Percentiles rank a stretch among this genome's conserved stretches.
These are phyloP conservation scores for Acipenser oxyrinchus DNA, from an alignment of 2,797 vertebrate genomes.

Conservation along the genomic window DNA sequence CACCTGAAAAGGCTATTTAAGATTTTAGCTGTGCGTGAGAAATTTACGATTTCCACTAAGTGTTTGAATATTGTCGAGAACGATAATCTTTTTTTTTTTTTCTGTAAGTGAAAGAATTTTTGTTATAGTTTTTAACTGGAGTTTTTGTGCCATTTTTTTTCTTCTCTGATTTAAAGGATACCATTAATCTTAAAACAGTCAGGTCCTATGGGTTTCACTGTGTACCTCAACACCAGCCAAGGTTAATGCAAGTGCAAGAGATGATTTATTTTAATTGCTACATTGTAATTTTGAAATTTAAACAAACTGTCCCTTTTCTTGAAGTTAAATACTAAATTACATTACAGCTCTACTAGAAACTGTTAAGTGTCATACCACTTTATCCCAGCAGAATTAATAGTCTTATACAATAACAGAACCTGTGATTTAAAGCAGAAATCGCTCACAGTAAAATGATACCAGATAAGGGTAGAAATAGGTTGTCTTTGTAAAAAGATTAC, in stretches of 20 bases:
- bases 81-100: conserved; percentile 35
- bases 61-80: conserved; percentile 42
- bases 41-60: conserved; percentile 37
- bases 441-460: conserved; percentile 21
- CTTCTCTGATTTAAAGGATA: conserved; percentile 38
- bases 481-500: conserved; percentile 14
- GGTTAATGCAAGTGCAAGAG: conserved; percentile 62
- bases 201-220: conserved; percentile 39
- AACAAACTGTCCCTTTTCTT: conserved; percentile 60
- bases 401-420: conserved; percentile 25
- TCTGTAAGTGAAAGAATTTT: conserved; percentile 35
- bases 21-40: conserved; percentile 32
- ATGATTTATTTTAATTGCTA: conserved; percentile 68
- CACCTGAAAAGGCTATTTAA: conserved; percentile 35
- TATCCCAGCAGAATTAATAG: conserved; percentile 32
- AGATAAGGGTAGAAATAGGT: conserved; percentile 9
- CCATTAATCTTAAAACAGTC: conserved; percentile 54
- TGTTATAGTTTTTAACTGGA: conserved; percentile 35
- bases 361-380: conserved; percentile 40
- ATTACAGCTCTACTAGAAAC: conserved; percentile 47
- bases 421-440: conserved; percentile 32
- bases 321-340: conserved; percentile 47
- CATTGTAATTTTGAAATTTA: conserved; percentile 54
- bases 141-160: conserved; percentile 33
- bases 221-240: conserved; percentile 51